Conservation (phyloP, 1,140 invertebrate genomes). For the Drosophila rhopaloa region DNA sequence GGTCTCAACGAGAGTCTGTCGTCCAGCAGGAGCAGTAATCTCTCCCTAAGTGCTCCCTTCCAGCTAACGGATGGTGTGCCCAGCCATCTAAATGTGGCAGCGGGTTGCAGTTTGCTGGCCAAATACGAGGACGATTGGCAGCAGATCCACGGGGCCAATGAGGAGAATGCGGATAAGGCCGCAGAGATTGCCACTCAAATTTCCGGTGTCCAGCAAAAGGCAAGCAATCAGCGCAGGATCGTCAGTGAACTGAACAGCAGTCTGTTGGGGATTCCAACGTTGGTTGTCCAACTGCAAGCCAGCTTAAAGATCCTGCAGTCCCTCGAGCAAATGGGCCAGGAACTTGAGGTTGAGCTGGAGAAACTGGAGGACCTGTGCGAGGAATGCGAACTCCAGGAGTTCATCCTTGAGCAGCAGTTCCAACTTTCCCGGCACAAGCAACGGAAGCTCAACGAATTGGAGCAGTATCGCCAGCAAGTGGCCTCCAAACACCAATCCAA, state of each 20-base stretch:
- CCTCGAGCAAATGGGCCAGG: constrained; percentile 87
- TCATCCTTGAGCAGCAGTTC: constrained; percentile 88
- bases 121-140: constrained; percentile 86
- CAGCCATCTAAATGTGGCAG: constrained; percentile 64
- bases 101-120: constrained; percentile 72
- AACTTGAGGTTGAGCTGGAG: constrained; percentile 87
- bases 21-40: constrained; percentile 44
- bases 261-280: constrained; percentile 86
- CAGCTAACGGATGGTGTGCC: constrained; percentile 59
- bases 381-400: constrained; percentile 87
- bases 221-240: constrained; percentile 86
- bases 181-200: constrained; percentile 87
- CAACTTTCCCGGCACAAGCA: constrained; percentile 89
- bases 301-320: constrained; percentile 86
- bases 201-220: constrained; percentile 85
- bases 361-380: constrained; percentile 89
- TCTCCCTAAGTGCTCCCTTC: constrained; percentile 41
- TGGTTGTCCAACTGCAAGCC: constrained; percentile 86
- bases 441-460: constrained; percentile 85
- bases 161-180: constrained; percentile 88
- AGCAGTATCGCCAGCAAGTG: constrained; percentile 86
- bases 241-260: constrained; percentile 86
- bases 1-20: constrained; percentile 56
- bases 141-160: constrained; percentile 87
- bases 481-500: constrained; percentile 87